A percentile compares a stretch with the other conserved stretches of the same genome.
Conservation (phyloP, 1,140 invertebrate genomes). For the Melanaphis sacchari region DNA sequence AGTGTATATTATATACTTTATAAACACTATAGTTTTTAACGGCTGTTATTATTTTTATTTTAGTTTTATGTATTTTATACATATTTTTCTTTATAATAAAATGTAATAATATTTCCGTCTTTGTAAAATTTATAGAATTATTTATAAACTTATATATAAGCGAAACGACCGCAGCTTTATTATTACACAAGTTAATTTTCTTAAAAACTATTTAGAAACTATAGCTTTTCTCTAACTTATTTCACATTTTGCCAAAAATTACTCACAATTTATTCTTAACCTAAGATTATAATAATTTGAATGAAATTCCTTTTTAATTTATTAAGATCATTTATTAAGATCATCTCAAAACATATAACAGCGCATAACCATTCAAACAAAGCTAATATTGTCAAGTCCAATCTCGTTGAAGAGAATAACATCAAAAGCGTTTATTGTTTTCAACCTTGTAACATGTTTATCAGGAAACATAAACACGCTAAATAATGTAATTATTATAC, state of each 20-base stretch:
- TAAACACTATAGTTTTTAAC: too few relatives aligned
- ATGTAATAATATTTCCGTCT: not conserved
- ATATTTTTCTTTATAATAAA: not conserved
- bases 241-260: not conserved
- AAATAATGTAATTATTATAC: not conserved
- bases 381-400: not conserved
- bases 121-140: not conserved
- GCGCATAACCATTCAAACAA: not conserved
- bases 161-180: not conserved
- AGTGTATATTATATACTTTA: too few relatives aligned
- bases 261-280: not conserved
- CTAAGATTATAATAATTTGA: not conserved
- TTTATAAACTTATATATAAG: not conserved
- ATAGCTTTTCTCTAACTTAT: not conserved
- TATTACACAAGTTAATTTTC: constrained; percentile 10
- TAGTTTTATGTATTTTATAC: not conserved
- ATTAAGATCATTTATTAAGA: not conserved
- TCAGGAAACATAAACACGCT: not conserved
- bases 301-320: not conserved
- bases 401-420: not conserved
- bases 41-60: not conserved
- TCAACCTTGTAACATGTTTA: not conserved
- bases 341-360: not conserved
- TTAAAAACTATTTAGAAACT: constrained; percentile 3
- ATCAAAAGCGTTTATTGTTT: not conserved